phyloP scores from a whole-genome alignment of 2,888 invertebrate genomes.

The Drosophila prolongata region DNA sequence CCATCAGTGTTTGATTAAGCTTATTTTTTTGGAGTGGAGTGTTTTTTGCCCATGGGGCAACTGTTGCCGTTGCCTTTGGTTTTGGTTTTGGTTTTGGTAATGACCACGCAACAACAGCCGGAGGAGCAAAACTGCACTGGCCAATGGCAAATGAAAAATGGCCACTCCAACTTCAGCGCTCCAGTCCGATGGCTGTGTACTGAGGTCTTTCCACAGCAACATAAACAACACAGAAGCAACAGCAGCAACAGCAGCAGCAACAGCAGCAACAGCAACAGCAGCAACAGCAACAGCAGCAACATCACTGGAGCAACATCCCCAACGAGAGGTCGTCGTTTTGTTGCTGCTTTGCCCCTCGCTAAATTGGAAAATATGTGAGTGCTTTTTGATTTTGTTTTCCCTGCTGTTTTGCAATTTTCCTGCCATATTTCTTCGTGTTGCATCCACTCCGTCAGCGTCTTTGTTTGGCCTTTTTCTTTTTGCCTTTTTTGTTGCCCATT shows the following conservation, averaged over 20 bases:
- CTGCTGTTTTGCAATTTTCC: constrained; percentile 52
- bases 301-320: constrained; percentile 4
- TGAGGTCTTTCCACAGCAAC: constrained; percentile 17
- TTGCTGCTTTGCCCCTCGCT: constrained; percentile 24
- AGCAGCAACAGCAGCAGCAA: neutral
- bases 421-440: constrained; percentile 63
- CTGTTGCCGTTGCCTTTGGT: constrained; percentile 35
- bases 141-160: constrained; percentile 42
- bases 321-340: constrained; percentile 1
- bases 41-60: constrained; percentile 1
- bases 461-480: constrained; percentile 14
- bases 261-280: neutral
- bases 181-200: constrained; percentile 1
- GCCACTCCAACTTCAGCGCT: constrained; percentile 22
- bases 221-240: constrained; percentile 21
- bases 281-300: neutral
- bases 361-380: constrained; percentile 78
- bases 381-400: constrained; percentile 49
- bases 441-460: constrained; percentile 36
- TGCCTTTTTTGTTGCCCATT: constrained; percentile 12
- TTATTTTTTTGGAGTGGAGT: neutral
- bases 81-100: constrained; percentile 36
- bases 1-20: neutral
- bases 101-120: constrained; percentile 33
- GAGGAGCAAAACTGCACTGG: constrained; percentile 9